These are phyloP conservation scores for Drosophila kanekoi DNA, from an alignment of 2,888 invertebrate species.

Conservation along the genomic window DNA sequence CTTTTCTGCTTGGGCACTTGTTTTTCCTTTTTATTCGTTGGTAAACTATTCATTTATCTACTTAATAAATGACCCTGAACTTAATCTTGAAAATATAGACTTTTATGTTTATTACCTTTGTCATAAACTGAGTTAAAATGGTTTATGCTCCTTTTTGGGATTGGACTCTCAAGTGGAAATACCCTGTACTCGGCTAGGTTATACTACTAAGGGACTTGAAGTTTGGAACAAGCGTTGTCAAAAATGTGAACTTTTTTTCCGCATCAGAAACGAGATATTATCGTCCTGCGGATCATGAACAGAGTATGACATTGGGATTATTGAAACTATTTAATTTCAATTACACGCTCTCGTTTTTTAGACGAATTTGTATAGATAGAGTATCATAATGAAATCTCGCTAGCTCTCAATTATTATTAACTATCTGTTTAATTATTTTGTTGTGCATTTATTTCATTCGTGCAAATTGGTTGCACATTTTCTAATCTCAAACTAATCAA, in stretches of 20 bases:
- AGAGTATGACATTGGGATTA: too few relatives aligned
- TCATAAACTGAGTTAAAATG: constrained; percentile 31
- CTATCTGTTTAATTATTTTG: constrained; percentile 24
- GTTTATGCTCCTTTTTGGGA: constrained; percentile 21
- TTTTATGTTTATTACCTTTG: constrained; percentile 25
- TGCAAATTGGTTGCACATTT: constrained; percentile 11
- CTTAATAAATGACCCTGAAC: constrained; percentile 21
- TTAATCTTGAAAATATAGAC: constrained; percentile 36
- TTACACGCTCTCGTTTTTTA: constrained; percentile 3
- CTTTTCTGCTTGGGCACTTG: background rate
- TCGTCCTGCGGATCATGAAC: background rate
- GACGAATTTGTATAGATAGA: background rate
- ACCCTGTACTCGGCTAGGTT: background rate
- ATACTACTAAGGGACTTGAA: too few relatives aligned
- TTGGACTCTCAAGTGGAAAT: background rate
- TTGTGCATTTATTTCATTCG: constrained; percentile 22
- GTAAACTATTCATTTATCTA: constrained; percentile 28
- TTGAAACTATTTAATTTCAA: background rate
- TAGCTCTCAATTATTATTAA: constrained; percentile 11
- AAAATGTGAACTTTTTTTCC: too few relatives aligned
- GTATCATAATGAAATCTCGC: constrained; percentile 11
- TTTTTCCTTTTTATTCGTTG: background rate
- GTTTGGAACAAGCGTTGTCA: too few relatives aligned
- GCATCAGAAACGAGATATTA: too few relatives aligned
- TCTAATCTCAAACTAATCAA: constrained; percentile 33